phyloP scores from a whole-genome alignment of 2,113 vertebrate species.

The Electrona antarctica region DNA sequence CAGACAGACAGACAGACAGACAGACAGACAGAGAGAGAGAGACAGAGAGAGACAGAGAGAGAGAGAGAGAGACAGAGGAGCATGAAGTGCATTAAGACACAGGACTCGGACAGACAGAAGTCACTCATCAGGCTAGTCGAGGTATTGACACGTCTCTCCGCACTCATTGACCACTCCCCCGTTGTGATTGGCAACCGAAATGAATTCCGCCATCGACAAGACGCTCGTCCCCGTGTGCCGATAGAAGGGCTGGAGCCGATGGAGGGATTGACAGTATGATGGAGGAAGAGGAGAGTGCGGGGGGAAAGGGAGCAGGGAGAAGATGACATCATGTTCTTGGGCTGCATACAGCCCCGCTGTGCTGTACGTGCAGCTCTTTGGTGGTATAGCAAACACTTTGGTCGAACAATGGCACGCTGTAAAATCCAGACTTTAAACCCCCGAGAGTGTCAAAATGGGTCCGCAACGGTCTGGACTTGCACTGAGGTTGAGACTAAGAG shows the following conservation, averaged over 20 bases:
- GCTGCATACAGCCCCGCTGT: constrained; percentile 22
- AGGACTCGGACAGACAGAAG: constrained; percentile 53
- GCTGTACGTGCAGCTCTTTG: not conserved
- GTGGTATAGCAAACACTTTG: not conserved
- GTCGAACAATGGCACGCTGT: constrained; percentile 1
- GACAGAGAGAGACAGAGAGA: constrained; percentile 9
- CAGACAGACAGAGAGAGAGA: constrained; percentile 13
- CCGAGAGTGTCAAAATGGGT: too few relatives aligned
- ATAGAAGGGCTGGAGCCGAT: constrained; percentile 57
- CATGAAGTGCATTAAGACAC: not conserved
- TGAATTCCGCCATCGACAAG: constrained; percentile 75
- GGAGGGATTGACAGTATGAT: constrained; percentile 73
- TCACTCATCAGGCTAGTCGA: constrained; percentile 68
- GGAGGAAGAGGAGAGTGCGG: constrained; percentile 53
- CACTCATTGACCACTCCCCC: constrained; percentile 66
- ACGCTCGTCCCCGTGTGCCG: constrained; percentile 61
- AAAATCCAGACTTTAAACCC: not conserved
- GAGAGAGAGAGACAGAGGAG: not conserved
- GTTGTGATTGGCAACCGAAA: constrained; percentile 75
- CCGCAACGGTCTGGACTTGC: not conserved
- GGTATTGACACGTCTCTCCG: constrained; percentile 71
- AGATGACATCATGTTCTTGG: constrained; percentile 59
- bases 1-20: constrained; percentile 2
- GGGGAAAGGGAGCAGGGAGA: constrained; percentile 7
- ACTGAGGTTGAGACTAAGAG: constrained; percentile 22